Conservation (phyloP, 2,113 vertebrate species). For the Equus quagga region DNA sequence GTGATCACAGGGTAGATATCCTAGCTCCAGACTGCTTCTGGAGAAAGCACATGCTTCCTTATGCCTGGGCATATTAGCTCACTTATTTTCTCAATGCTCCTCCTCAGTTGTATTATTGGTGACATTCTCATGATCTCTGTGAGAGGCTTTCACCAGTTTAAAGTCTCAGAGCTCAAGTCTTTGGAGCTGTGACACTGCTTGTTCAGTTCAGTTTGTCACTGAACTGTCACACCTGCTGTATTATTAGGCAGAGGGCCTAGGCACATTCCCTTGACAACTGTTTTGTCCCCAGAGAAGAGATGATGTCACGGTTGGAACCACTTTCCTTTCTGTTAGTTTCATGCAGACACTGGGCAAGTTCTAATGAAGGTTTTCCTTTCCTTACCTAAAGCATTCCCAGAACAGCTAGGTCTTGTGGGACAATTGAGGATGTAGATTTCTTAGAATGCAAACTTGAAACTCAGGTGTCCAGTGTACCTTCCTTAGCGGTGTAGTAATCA, state of each 20-base stretch:
- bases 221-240: not conserved
- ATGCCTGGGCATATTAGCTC: not conserved
- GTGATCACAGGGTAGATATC: not conserved
- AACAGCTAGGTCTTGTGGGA: not conserved
- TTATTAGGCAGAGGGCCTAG: not conserved
- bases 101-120: not conserved
- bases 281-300: not conserved
- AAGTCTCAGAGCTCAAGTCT: not conserved
- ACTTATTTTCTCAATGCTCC: not conserved
- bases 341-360: constrained; percentile 14
- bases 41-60: constrained; percentile 36
- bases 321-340: constrained; percentile 23
- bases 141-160: not conserved
- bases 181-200: not conserved
- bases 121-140: not conserved
- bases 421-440: not conserved
- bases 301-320: not conserved
- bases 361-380: not conserved
- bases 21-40: not conserved
- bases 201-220: not conserved
- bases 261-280: not conserved
- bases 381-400: not conserved
- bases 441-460: not conserved
- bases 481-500: not conserved
- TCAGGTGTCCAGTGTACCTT: not conserved